Conservation (phyloP, 2,797 vertebrate genomes). For the Darevskia nairensis region DNA sequence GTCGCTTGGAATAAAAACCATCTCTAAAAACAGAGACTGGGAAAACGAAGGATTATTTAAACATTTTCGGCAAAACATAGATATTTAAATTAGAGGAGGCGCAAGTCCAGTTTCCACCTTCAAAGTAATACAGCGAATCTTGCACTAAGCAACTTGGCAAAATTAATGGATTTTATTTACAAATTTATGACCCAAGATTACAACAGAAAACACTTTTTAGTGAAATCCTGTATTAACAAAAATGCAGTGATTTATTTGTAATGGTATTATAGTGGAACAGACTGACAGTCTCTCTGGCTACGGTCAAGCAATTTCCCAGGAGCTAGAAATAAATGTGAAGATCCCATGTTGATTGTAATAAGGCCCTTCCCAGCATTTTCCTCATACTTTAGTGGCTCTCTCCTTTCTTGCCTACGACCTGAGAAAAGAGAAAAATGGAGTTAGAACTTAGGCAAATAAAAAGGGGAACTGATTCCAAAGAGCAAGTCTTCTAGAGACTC, state of each 20-base stretch:
- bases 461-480: neutral
- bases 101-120: slow-evolving; percentile 13
- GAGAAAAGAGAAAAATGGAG: slow-evolving; percentile 27
- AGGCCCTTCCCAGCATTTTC: slow-evolving; percentile 69
- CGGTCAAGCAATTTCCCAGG: slow-evolving; percentile 75
- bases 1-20: neutral
- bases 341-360: slow-evolving; percentile 67
- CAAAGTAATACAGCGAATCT: slow-evolving; percentile 17
- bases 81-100: neutral
- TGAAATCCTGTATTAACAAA: slow-evolving; percentile 75
- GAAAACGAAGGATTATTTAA: neutral
- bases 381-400: slow-evolving; percentile 88
- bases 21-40: neutral
- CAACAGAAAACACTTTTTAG: slow-evolving; percentile 83
- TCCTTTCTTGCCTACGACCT: slow-evolving; percentile 97
- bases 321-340: slow-evolving; percentile 78
- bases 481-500: neutral
- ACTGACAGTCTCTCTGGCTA: slow-evolving; percentile 74
- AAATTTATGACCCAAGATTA: slow-evolving; percentile 81
- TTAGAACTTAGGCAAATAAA: neutral
- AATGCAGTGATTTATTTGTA: slow-evolving; percentile 81
- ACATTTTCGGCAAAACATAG: neutral
- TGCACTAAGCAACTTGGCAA: slow-evolving; percentile 78
- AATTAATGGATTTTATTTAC: slow-evolving; percentile 95
- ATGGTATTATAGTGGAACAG: slow-evolving; percentile 73